Percentiles rank a stretch among this genome's conserved stretches.
phyloP scores from a whole-genome alignment of 1,140 invertebrate genomes.

The Drosophila yakuba region DNA sequence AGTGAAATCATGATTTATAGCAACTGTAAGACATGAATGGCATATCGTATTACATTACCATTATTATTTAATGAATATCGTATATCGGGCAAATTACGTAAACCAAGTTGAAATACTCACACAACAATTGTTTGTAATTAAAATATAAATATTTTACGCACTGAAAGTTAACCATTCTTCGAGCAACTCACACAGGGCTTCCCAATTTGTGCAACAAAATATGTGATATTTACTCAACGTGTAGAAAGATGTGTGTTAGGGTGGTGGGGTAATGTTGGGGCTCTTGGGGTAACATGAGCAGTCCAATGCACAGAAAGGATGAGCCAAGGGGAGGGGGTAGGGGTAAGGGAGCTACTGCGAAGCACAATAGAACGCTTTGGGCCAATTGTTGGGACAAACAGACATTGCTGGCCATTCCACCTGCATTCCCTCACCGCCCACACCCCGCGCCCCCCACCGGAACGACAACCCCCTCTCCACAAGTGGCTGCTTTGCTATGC shows the following conservation, averaged over 20 bases:
- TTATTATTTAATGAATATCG: no score
- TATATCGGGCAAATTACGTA: no score
- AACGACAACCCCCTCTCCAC: conserved; percentile 13
- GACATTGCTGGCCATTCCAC: conserved; percentile 36
- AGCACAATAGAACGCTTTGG: conserved; percentile 56
- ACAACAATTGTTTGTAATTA: background rate
- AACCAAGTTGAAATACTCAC: background rate
- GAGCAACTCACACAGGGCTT: no score
- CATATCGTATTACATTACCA: no score
- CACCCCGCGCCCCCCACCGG: background rate
- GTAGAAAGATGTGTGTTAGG: background rate
- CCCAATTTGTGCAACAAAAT: background rate
- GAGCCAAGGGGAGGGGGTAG: background rate
- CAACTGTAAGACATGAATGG: no score
- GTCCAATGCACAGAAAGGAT: conserved; percentile 7
- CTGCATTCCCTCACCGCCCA: conserved; percentile 17
- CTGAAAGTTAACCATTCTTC: background rate
- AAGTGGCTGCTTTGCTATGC: conserved; percentile 39
- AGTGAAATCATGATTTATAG: no score
- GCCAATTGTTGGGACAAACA: conserved; percentile 52
- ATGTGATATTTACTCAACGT: background rate
- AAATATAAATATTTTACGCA: background rate
- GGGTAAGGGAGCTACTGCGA: no score
- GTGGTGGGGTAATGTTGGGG: background rate
- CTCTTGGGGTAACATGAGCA: conserved; percentile 11